Conservation (phyloP, 2,888 invertebrate species). For the Pristionchus arcanus region DNA sequence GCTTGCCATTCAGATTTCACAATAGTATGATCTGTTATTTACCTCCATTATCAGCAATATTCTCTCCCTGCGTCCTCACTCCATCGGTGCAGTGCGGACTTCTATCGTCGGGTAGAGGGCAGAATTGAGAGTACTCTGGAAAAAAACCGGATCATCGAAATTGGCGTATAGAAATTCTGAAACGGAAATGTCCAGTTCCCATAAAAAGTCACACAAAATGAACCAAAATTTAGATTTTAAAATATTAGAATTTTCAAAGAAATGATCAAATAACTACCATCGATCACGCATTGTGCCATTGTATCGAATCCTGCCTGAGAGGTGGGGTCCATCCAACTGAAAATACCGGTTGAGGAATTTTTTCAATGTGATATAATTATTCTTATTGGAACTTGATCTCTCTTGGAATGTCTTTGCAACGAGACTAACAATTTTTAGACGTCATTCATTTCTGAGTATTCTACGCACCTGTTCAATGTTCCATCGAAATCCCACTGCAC, state of each 20-base stretch:
- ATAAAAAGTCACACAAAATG: no score
- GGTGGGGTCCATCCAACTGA: slow-evolving; percentile 68
- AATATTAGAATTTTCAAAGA: not conserved
- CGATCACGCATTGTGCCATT: slow-evolving; percentile 71
- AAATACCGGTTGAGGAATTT: not conserved
- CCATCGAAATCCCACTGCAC: slow-evolving; percentile 75
- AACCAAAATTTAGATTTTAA: no score
- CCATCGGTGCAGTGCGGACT: slow-evolving; percentile 80
- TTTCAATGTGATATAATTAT: no score
- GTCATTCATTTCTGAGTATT: no score
- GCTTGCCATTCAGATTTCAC: no score
- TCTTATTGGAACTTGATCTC: no score
- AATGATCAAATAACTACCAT: slow-evolving; percentile 28
- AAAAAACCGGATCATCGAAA: no score
- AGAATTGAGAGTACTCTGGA: slow-evolving; percentile 69
- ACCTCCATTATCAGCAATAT: slow-evolving; percentile 83
- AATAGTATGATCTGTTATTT: no score
- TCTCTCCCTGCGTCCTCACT: slow-evolving; percentile 82
- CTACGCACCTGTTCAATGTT: slow-evolving; percentile 59
- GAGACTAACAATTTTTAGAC: no score
- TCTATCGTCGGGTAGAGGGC: slow-evolving; percentile 64
- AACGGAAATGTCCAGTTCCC: no score
- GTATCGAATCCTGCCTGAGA: slow-evolving; percentile 66
- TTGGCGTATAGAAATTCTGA: no score
- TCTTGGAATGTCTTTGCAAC: no score